Conservation (phyloP, 1,140 invertebrate genomes). For the Anadara kagoshimensis region DNA sequence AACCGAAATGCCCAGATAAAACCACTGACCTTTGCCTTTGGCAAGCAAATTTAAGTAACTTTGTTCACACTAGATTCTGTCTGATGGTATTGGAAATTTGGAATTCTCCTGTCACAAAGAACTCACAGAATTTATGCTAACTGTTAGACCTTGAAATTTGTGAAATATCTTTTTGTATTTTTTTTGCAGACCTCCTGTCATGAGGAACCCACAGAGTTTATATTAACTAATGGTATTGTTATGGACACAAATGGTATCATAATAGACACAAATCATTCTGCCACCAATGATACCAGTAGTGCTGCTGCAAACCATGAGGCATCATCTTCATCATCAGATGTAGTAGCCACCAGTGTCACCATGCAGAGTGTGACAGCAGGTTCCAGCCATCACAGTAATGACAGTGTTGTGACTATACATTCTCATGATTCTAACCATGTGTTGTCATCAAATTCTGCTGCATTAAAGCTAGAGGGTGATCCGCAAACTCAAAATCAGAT, state of each 20-base stretch:
- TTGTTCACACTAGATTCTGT: too few relatives aligned
- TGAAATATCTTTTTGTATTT: slow-evolving; percentile 1
- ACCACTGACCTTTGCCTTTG: too few relatives aligned
- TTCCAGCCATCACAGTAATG: neutral
- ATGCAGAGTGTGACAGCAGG: neutral
- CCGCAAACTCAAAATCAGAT: slow-evolving; percentile 12
- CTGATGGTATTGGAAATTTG: too few relatives aligned
- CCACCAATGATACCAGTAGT: slow-evolving; percentile 36
- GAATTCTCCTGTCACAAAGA: too few relatives aligned
- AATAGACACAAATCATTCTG: slow-evolving; percentile 47
- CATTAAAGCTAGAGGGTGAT: slow-evolving; percentile 7
- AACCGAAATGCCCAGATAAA: too few relatives aligned
- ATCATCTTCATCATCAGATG: slow-evolving; percentile 2
- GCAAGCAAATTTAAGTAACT: too few relatives aligned
- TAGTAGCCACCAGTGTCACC: neutral
- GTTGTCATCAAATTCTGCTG: neutral
- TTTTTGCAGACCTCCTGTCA: slow-evolving; percentile 58
- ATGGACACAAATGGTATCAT: neutral
- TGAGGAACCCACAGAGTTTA: slow-evolving; percentile 38
- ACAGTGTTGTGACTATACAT: slow-evolving; percentile 18
- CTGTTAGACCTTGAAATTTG: too few relatives aligned
- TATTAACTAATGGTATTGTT: slow-evolving; percentile 42
- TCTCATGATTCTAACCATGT: slow-evolving; percentile 3
- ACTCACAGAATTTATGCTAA: too few relatives aligned
- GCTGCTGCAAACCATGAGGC: neutral